Evolutionary conservation across 1,140 invertebrate species (phyloP).

Genomic region (Ruditapes philippinarum): DNA sequence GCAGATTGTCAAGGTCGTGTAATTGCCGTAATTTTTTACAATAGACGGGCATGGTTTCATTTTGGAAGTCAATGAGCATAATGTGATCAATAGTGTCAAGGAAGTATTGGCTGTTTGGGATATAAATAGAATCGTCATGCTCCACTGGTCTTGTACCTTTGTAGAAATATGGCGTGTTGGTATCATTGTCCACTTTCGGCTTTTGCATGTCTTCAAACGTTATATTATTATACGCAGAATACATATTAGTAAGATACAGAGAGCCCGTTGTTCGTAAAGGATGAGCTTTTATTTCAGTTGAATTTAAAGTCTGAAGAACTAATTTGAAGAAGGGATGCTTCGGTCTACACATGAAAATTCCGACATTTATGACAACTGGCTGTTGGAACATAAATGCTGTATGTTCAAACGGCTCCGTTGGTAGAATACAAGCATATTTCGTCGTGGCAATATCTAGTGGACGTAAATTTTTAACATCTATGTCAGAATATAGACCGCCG

Average conservation of each 20-base stretch:
- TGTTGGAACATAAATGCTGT: slow-evolving; percentile 70
- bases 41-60: too few relatives aligned
- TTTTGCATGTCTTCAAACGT: background rate
- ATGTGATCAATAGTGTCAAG: background rate
- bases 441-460: slow-evolving; percentile 68
- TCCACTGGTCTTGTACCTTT: background rate
- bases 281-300: slow-evolving; percentile 63
- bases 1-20: background rate
- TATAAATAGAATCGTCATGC: background rate
- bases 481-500: slow-evolving; percentile 80
- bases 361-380: slow-evolving; percentile 74
- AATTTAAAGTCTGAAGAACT: slow-evolving; percentile 70
- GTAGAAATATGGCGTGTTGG: background rate
- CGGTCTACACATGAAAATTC: slow-evolving; percentile 75
- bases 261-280: background rate
- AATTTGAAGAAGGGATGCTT: slow-evolving; percentile 79
- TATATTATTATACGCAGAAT: background rate
- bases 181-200: background rate
- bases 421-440: slow-evolving; percentile 77
- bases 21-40: background rate
- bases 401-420: slow-evolving; percentile 80
- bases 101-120: slow-evolving; percentile 39
- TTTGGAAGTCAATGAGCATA: too few relatives aligned
- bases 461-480: slow-evolving; percentile 78
- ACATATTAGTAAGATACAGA: background rate